These are phyloP conservation scores for Scarus forsteni DNA, from an alignment of 2,797 vertebrate genomes.

Conservation along the genomic window DNA sequence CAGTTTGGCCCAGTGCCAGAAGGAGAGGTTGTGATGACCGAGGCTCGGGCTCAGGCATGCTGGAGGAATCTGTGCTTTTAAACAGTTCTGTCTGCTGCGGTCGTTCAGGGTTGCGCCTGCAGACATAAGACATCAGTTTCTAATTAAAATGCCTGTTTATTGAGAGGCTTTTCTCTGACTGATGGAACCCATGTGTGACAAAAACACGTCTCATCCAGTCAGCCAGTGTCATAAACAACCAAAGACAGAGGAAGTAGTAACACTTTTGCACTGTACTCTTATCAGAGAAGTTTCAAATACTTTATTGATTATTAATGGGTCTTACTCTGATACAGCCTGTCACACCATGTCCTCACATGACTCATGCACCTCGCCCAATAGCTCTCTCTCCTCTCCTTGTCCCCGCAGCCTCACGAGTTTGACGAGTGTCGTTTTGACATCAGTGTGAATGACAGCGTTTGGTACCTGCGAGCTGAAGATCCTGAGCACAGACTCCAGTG, in stretches of 20 bases:
- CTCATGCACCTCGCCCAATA: slow-evolving; percentile 4
- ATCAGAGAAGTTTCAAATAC: not conserved
- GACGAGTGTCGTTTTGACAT: slow-evolving; percentile 99
- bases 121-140: slow-evolving; percentile 67
- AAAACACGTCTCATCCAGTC: slow-evolving; percentile 48
- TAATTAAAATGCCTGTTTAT: slow-evolving; percentile 73
- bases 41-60: slow-evolving; percentile 20
- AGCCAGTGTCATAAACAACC: slow-evolving; percentile 30
- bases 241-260: not conserved
- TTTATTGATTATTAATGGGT: not conserved
- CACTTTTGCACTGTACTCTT: not conserved
- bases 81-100: slow-evolving; percentile 20
- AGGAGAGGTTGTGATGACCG: slow-evolving; percentile 53
- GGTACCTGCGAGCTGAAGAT: slow-evolving; percentile 97
- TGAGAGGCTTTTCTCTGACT: slow-evolving; percentile 53
- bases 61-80: slow-evolving; percentile 26
- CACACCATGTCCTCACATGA: slow-evolving; percentile 9
- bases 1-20: slow-evolving; percentile 31
- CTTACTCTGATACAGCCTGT: slow-evolving; percentile 15
- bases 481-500: slow-evolving; percentile 94
- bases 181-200: slow-evolving; percentile 71
- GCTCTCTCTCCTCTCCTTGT: slow-evolving; percentile 35
- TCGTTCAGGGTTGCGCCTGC: slow-evolving; percentile 20
- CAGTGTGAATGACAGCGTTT: slow-evolving; percentile 97
- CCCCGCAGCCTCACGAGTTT: slow-evolving; percentile 95